phyloP scores from a whole-genome alignment of 2,888 invertebrate species.

The Hofmannophila pseudospretella region DNA sequence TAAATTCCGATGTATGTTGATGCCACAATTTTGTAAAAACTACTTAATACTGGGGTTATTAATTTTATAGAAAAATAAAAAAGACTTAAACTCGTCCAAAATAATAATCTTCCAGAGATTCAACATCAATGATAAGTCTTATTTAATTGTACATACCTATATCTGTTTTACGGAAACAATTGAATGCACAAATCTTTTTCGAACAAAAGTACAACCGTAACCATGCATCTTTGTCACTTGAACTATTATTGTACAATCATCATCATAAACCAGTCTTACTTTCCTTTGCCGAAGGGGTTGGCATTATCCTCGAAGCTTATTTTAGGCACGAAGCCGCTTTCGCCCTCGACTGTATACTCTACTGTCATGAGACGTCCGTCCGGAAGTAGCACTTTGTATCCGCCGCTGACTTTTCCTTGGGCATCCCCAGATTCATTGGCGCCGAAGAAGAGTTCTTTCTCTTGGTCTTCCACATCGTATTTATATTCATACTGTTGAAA shows the following conservation, averaged over 20 bases:
- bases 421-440: constrained; percentile 82
- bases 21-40: no score
- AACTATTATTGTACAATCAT: constrained; percentile 4
- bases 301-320: constrained; percentile 81
- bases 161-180: constrained; percentile 3
- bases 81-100: no score
- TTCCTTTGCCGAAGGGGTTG: constrained; percentile 73
- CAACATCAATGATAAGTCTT: no score
- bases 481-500: constrained; percentile 82
- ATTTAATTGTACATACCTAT: constrained; percentile 1
- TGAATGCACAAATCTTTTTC: constrained; percentile 1
- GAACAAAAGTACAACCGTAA: not conserved
- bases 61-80: no score
- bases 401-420: constrained; percentile 80
- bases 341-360: constrained; percentile 83
- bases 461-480: constrained; percentile 85
- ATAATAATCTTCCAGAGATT: no score
- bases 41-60: no score
- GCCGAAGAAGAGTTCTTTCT: constrained; percentile 82
- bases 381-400: constrained; percentile 82
- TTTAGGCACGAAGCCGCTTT: constrained; percentile 84
- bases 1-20: no score
- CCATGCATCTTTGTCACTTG: not conserved
- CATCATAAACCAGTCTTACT: constrained; percentile 29
- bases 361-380: constrained; percentile 86